Percentiles rank a stretch among this genome's conserved stretches.
Evolutionary conservation across 2,113 vertebrate genomes (phyloP).

Genomic region (Strix uralensis): DNA sequence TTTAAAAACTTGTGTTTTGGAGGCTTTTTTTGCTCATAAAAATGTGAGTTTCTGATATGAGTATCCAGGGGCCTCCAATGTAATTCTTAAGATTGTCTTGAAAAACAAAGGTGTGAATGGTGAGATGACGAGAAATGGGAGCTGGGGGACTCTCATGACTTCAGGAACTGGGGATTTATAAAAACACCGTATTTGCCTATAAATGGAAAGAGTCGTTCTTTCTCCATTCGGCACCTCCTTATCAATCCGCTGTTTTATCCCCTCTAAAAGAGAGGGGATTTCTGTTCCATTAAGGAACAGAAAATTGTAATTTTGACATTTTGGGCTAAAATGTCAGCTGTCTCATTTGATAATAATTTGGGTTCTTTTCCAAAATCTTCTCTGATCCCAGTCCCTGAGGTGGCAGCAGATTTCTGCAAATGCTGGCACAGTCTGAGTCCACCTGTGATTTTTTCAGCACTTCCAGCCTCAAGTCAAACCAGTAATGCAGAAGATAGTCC

Average conservation of each 20-base stretch:
- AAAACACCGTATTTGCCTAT: background rate
- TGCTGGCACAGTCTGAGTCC: background rate
- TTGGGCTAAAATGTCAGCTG: background rate
- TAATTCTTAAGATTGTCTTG: background rate
- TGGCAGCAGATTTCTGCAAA: background rate
- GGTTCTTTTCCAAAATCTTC: background rate
- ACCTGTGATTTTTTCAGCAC: background rate
- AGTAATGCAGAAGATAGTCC: background rate
- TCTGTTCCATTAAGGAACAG: background rate
- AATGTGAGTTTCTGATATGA: background rate
- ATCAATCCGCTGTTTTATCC: background rate
- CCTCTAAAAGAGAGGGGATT: background rate
- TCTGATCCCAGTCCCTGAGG: background rate
- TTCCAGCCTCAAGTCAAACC: background rate
- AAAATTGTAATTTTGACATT: background rate
- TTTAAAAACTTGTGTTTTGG: background rate
- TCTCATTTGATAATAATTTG: background rate
- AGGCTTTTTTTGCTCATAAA: background rate
- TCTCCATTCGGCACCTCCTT: background rate
- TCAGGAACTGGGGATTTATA: background rate
- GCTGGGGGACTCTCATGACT: background rate
- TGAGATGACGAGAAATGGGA: background rate
- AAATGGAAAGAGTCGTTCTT: background rate
- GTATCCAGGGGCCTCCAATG: background rate
- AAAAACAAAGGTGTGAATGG: background rate